A percentile compares a stretch with the other conserved stretches of the same genome.
Evolutionary conservation across 2,888 invertebrate genomes (phyloP).

Genomic region (Argyresthia goedartella): DNA sequence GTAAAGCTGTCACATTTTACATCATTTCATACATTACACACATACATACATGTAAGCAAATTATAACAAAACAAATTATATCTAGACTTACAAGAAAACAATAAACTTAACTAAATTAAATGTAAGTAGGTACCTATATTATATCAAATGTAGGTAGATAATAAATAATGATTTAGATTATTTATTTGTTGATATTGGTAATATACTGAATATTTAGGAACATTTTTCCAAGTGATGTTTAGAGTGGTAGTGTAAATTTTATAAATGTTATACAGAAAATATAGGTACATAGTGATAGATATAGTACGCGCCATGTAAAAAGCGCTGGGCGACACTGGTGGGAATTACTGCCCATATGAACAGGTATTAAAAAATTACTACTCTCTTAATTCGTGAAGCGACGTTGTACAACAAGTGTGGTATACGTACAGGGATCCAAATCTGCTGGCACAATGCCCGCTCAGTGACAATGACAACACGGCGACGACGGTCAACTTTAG

Average conservation of each 20-base stretch:
- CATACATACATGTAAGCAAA: slow-evolving; percentile 47
- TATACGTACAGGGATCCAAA: too few species aligned
- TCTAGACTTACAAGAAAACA: slow-evolving; percentile 48
- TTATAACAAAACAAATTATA: slow-evolving; percentile 41
- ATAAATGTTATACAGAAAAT: slow-evolving; percentile 2
- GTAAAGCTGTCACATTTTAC: slow-evolving; percentile 69
- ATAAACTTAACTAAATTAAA: slow-evolving; percentile 51
- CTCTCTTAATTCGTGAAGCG: too few species aligned
- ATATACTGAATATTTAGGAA: slow-evolving; percentile 18
- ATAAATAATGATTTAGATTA: slow-evolving; percentile 17
- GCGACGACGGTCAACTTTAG: too few species aligned
- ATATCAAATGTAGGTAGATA: slow-evolving; percentile 11
- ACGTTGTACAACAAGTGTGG: too few species aligned
- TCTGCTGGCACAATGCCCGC: too few species aligned
- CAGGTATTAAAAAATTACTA: too few species aligned
- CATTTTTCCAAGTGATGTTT: slow-evolving; percentile 38
- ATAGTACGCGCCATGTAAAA: too few species aligned
- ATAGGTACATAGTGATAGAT: too few species aligned
- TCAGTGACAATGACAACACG: too few species aligned
- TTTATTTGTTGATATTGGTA: slow-evolving; percentile 10
- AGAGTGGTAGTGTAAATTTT: slow-evolving; percentile 20
- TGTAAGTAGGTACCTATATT: slow-evolving; percentile 23
- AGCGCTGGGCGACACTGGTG: too few species aligned
- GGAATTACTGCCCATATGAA: too few species aligned
- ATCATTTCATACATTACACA: slow-evolving; percentile 32